Evolutionary conservation across 2,888 invertebrate species (phyloP).

Genomic region (Zygogramma bicolorata): DNA sequence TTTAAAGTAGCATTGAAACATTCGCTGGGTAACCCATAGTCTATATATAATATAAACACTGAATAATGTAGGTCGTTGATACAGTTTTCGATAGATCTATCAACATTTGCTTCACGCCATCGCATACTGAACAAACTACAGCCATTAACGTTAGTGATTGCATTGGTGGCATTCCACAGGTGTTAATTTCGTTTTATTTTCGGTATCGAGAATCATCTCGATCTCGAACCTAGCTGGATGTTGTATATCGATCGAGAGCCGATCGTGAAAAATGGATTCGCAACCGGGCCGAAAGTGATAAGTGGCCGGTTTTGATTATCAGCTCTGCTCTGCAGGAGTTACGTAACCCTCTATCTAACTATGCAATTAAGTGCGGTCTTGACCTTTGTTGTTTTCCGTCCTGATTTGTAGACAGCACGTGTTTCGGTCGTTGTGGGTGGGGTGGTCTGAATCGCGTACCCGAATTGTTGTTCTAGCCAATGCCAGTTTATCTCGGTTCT

Average conservation of each 20-base stretch:
- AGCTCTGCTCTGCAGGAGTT: conserved; percentile 10
- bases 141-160: neutral
- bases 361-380: conserved; percentile 24
- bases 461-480: neutral
- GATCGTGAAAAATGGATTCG: neutral
- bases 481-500: neutral
- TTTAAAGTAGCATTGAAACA: no score
- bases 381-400: conserved; percentile 21
- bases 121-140: no score
- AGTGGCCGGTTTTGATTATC: conserved; percentile 16
- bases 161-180: conserved; percentile 4
- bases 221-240: neutral
- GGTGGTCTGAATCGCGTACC: neutral
- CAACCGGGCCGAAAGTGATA: neutral
- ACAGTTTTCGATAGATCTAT: no score
- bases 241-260: neutral
- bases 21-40: no score
- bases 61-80: no score
- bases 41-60: no score
- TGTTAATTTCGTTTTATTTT: neutral
- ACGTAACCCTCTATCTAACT: conserved; percentile 22
- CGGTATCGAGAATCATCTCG: neutral
- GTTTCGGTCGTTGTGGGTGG: conserved; percentile 18
- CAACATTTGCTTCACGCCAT: no score
- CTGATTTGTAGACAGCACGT: conserved; percentile 26